phyloP scores from a whole-genome alignment of 2,888 invertebrate genomes.

The Brachypalpus laphriformis region DNA sequence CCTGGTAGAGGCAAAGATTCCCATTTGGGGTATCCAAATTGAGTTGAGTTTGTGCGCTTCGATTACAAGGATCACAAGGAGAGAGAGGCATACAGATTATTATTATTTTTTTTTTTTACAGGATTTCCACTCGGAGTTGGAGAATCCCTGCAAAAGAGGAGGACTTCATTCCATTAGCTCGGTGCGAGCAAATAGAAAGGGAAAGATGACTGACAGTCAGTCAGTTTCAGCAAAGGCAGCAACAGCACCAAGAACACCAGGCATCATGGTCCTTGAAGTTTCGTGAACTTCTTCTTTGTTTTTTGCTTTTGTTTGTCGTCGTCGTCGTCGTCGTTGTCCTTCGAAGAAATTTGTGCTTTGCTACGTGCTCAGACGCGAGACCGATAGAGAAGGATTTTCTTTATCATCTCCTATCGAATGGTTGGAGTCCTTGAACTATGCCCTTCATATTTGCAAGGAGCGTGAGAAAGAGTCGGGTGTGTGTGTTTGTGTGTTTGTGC shows the following conservation, averaged over 20 bases:
- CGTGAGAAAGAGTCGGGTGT: background rate
- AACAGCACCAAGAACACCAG: background rate
- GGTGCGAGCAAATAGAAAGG: background rate
- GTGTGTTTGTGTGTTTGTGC: background rate
- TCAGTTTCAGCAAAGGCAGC: background rate
- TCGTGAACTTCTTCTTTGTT: background rate
- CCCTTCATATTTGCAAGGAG: background rate
- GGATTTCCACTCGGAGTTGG: background rate
- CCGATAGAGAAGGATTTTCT: background rate
- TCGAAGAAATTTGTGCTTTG: background rate
- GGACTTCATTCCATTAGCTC: background rate
- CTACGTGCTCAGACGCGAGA: constrained; percentile 18
- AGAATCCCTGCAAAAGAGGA: background rate
- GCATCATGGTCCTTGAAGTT: background rate
- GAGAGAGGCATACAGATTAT: no score
- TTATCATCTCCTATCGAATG: background rate
- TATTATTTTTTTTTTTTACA: background rate
- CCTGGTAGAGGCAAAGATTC: background rate
- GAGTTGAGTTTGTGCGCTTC: background rate
- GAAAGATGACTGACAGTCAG: background rate
- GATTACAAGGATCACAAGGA: background rate
- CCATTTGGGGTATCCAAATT: constrained; percentile 1
- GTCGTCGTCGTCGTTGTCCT: background rate
- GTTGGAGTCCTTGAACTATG: constrained; percentile 27
- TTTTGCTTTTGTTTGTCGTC: no score